A percentile compares a stretch with the other conserved stretches of the same genome.
These are phyloP conservation scores for Drosophila arawakana DNA, from an alignment of 1,140 invertebrate genomes.

Conservation along the genomic window DNA sequence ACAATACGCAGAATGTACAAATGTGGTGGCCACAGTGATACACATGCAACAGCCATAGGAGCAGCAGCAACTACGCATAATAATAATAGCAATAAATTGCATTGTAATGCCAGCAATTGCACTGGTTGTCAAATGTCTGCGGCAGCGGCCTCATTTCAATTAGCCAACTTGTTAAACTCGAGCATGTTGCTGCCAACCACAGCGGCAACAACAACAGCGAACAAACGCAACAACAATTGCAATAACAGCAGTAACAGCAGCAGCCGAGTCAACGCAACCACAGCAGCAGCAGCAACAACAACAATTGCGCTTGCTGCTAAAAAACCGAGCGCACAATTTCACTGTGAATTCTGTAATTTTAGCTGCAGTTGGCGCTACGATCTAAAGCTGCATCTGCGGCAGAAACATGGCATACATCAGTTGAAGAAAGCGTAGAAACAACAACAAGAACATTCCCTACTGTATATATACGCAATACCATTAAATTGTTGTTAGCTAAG, in stretches of 20 bases:
- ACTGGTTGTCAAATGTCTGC: slow-evolving; percentile 78
- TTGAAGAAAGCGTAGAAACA: slow-evolving; percentile 75
- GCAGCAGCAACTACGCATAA: slow-evolving; percentile 23
- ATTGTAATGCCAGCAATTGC: slow-evolving; percentile 63
- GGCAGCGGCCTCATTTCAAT: slow-evolving; percentile 78
- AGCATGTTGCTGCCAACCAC: slow-evolving; percentile 60
- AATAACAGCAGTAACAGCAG: slow-evolving; percentile 16
- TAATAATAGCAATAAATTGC: slow-evolving; percentile 43
- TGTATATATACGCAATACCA: slow-evolving; percentile 42
- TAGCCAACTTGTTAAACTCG: slow-evolving; percentile 69
- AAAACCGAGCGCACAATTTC: slow-evolving; percentile 71
- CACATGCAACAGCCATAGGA: slow-evolving; percentile 29
- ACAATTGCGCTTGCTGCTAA: slow-evolving; percentile 42
- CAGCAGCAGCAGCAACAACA: slow-evolving; percentile 19
- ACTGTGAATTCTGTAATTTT: slow-evolving; percentile 82
- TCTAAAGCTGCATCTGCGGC: slow-evolving; percentile 79
- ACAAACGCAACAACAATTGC: slow-evolving; percentile 28
- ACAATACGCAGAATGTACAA: slow-evolving; percentile 81
- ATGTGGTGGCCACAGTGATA: slow-evolving; percentile 55
- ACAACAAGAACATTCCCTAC: neutral
- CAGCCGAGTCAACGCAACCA: slow-evolving; percentile 10
- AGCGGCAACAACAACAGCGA: slow-evolving; percentile 19
- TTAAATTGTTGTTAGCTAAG: slow-evolving; percentile 63
- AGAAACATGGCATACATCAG: slow-evolving; percentile 83
- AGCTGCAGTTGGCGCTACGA: slow-evolving; percentile 83